Percentiles rank a stretch among this genome's conserved stretches.
Evolutionary conservation across 2,888 invertebrate genomes (phyloP).

Genomic region (Cheilosia urbana): DNA sequence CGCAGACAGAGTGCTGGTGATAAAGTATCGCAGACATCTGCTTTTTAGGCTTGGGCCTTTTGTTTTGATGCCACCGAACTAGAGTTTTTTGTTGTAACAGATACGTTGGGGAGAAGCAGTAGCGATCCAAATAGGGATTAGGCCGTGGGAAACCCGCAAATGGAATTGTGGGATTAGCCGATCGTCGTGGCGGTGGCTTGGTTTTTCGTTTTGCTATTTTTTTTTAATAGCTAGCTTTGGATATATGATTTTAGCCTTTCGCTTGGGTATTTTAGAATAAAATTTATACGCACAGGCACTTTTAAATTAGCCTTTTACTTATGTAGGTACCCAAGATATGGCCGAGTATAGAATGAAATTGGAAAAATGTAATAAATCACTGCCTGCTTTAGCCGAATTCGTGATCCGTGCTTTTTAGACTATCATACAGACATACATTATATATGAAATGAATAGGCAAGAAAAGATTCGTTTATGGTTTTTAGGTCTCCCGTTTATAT

Average conservation of each 20-base stretch:
- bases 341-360: no score
- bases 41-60: background rate
- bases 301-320: background rate
- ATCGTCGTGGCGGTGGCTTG: background rate
- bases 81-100: conserved; percentile 8
- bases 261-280: background rate
- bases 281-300: background rate
- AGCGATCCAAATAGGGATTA: conserved; percentile 41
- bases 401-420: no score
- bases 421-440: no score
- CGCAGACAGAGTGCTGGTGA: conserved; percentile 30
- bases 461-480: no score
- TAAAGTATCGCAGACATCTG: conserved; percentile 44
- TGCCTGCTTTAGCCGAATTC: no score
- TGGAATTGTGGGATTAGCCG: background rate
- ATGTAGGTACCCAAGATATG: background rate
- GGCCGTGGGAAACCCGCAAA: conserved; percentile 55
- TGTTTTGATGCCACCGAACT: conserved; percentile 35
- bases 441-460: no score
- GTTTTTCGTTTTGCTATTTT: background rate
- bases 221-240: background rate
- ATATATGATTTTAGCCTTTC: background rate
- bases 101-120: conserved; percentile 23
- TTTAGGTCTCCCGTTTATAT: no score
- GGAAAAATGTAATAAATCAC: no score